These are phyloP conservation scores for Microplitis demolitor DNA, from an alignment of 1,140 invertebrate species.

Conservation along the genomic window DNA sequence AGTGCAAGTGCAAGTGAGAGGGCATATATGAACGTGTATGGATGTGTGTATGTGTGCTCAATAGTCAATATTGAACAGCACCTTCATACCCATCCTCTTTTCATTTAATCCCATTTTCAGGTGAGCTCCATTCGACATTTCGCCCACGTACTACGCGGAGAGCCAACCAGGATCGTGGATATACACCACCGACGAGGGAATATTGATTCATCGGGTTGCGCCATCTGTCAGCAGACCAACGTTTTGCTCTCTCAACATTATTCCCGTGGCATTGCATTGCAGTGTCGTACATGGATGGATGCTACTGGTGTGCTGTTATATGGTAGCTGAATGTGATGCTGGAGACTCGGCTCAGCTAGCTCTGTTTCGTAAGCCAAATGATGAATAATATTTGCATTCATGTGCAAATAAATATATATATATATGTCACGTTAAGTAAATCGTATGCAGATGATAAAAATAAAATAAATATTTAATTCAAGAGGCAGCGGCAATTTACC, in stretches of 20 bases:
- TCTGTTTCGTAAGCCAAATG: conserved; percentile 33
- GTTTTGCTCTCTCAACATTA: not conserved
- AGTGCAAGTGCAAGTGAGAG: too few relatives aligned
- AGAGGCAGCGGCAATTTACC: too few relatives aligned
- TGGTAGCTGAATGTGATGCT: too few relatives aligned
- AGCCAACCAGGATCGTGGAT: conserved; percentile 17
- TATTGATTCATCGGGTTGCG: conserved; percentile 37
- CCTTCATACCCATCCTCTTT: not conserved
- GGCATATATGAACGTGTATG: too few relatives aligned
- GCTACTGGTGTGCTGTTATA: too few relatives aligned
- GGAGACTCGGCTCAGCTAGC: conserved; percentile 23
- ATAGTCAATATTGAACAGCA: not conserved
- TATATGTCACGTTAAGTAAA: conserved; percentile 6
- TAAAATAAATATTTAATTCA: not conserved
- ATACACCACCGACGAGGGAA: conserved; percentile 24
- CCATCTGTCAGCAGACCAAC: conserved; percentile 33
- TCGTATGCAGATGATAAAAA: conserved; percentile 7
- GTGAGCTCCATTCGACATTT: conserved; percentile 31
- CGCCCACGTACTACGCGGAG: conserved; percentile 25
- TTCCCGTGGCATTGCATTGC: not conserved
- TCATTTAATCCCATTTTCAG: conserved; percentile 28
- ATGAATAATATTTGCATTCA: conserved; percentile 37
- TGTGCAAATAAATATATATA: conserved; percentile 25
- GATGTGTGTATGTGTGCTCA: too few relatives aligned
- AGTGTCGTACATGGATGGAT: not conserved